phyloP scores from a whole-genome alignment of 2,797 vertebrate genomes.

The Myiotriccus ornatus region DNA sequence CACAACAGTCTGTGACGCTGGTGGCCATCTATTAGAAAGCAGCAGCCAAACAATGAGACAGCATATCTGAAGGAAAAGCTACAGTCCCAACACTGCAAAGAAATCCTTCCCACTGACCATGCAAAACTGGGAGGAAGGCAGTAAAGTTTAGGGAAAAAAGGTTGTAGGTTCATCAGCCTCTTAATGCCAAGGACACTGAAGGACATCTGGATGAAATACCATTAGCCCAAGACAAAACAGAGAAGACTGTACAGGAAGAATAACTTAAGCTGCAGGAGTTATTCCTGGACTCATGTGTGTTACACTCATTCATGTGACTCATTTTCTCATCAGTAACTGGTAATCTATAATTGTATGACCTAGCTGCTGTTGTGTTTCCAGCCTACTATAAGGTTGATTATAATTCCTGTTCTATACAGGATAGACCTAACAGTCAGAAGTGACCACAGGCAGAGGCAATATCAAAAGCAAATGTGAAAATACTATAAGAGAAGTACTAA shows the following conservation, averaged over 20 bases:
- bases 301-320: too few species aligned
- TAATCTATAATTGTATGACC: neutral
- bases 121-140: neutral
- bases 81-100: neutral
- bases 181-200: neutral
- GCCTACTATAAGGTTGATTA: neutral
- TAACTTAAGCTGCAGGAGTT: neutral
- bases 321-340: neutral
- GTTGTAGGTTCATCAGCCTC: neutral
- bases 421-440: neutral
- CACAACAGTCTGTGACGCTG: neutral
- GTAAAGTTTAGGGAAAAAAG: neutral
- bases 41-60: neutral
- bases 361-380: neutral
- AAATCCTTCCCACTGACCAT: neutral
- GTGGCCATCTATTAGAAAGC: neutral
- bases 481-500: neutral
- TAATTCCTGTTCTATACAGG: neutral
- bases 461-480: neutral
- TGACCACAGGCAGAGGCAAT: neutral
- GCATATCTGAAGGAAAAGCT: neutral
- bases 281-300: neutral
- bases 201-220: neutral
- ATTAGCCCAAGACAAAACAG: neutral
- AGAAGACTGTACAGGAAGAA: neutral